Percentiles rank a stretch among this genome's conserved stretches.
These are phyloP conservation scores for Megaceryle torquata DNA, from an alignment of 2,113 vertebrate genomes.

Conservation along the genomic window DNA sequence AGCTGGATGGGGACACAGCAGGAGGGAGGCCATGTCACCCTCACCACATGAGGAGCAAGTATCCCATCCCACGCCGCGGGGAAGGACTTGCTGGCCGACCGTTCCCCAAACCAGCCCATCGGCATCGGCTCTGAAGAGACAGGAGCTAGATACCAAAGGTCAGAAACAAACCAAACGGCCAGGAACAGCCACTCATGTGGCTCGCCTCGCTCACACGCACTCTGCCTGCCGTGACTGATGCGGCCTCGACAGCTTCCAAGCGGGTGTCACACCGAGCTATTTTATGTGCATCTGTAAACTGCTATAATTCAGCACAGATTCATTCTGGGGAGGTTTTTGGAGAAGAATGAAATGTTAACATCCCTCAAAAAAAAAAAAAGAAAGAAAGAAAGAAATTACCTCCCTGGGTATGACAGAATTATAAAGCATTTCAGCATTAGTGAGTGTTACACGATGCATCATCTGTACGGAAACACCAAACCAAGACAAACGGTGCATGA, in stretches of 20 bases:
- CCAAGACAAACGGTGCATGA: not conserved
- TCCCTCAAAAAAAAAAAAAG: not conserved
- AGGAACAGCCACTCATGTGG: not conserved
- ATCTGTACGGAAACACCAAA: not conserved
- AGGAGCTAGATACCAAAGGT: not conserved
- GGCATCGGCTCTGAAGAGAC: not conserved
- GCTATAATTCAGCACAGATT: not conserved
- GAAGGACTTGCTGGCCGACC: not conserved
- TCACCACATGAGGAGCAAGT: not conserved
- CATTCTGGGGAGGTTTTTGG: not conserved
- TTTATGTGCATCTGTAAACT: not conserved
- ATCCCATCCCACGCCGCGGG: not conserved
- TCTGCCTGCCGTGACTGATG: not conserved
- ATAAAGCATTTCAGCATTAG: not conserved
- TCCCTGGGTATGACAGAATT: not conserved
- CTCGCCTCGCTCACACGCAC: not conserved
- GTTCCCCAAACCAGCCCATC: too few relatives aligned
- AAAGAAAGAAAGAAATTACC: not conserved
- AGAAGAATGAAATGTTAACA: not conserved
- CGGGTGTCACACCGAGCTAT: not conserved
- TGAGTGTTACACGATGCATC: not conserved
- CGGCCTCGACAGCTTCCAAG: not conserved
- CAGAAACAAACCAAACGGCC: not conserved
- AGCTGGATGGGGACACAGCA: not conserved
- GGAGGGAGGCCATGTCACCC: too few relatives aligned